Base-by-base conservation (phyloP, 2,113 vertebrate genomes). In the Nanorana parkeri region DNA sequence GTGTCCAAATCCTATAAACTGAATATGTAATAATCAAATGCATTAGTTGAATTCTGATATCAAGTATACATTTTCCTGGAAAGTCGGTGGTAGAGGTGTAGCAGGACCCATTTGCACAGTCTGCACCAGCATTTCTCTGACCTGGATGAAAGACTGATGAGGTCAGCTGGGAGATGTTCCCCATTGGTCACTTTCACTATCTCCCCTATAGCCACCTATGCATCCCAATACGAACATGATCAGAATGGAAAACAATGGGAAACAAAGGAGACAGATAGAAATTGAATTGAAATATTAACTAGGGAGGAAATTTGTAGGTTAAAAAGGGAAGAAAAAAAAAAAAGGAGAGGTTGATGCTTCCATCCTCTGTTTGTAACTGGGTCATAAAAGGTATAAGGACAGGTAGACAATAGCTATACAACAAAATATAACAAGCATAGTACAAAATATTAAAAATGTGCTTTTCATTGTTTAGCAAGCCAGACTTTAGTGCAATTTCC, bases 61-160 rank as follows among this genome's bases (percentile, higher is more conserved):
- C 41, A 11, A 47, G 3, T 47, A 47, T 47, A 47, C 0, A 15
- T 47, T 47, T 11, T 47, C 13, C 1, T 47, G 41, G 6, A 47
- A 47, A 47, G 13, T 47, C 11, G 13, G 41, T 13, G 41, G 10
- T 47, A 47, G 8, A 47, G 41, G 41, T 47, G 41, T 47, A 47
- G 41, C 41, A 93, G 92, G 93, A 94, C 92, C 92, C 92, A 90
- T 92, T 17, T 89, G 91, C 93, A 92, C 91, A 1, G 88, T 89
- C 87, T 90, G 88, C 82, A 72, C 69, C 68, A 65, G 85, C 84
- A 73, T 10, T 91, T 77, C 94, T 92, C 98, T 99, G 93, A 99
- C 98, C 98, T 99, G 92, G 98, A 97, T 1, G 98, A 99, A 87
- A 99, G 95, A 91, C 98, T 96, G 96, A 99, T 96, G 96, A 99